Base-by-base conservation (phyloP, 1,140 invertebrate species). In the Bombus sibiricus region DNA sequence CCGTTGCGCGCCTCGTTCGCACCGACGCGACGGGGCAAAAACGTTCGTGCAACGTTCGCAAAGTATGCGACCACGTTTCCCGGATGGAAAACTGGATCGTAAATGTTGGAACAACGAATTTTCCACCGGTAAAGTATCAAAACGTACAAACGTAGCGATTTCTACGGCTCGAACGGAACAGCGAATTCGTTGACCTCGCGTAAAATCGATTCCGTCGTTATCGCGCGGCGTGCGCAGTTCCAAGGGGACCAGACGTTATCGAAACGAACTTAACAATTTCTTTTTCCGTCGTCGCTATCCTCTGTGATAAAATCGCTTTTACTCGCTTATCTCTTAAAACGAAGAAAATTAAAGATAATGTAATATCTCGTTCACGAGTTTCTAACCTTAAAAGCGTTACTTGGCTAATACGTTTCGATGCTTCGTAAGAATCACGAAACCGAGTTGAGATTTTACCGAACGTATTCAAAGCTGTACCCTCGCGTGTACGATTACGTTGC, bases 121-220 rank as follows among this genome's bases (percentile, higher is more conserved):
- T 66, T 76, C 25, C 59, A 41, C 41, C 28, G 13, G 28, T 8
- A 12, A 72, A 39, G 4, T 4, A 13, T 28, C 68, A 34, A 32
- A 10, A 22, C 0, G 64, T 32, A 28, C 37, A 10, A 53, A 69
- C 64, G 28, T 22, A 0, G 41, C 82, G 37, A 86, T 85, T 88
- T 82, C 79, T 57, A 41, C 13, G 25, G 62, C 43, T 71, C 71
- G 75, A 47, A 59, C 72, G 83, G 88, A 86, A 77, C 73, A 22
- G 81, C 43, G 73, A 80, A 90, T 90, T 87, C 89, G 82, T 89
- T 90, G 88, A 90, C 88, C 89, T 87, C 85, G 77, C 34, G 85
- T 81, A 74, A 89, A 90, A 90, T 89, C 88, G 81, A 89, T 90
- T 78, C 59, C 32, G 53, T 77, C 81, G 81, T 89, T 89, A 89